Base-by-base conservation (phyloP, 2,797 vertebrate species). In the Melanotaenia nigrans region DNA sequence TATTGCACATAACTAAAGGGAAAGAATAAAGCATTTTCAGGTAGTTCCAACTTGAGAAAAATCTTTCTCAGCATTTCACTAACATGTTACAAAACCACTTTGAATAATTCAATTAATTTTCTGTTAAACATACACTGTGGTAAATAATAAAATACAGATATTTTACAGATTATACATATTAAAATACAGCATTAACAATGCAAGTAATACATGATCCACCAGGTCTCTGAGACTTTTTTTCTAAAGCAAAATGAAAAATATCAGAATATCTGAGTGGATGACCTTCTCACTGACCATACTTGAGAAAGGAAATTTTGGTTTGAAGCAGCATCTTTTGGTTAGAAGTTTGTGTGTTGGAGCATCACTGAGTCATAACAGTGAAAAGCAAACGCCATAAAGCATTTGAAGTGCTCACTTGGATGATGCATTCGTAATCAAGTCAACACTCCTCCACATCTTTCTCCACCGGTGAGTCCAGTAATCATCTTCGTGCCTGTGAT, bases 401-500 rank as follows among this genome's bases (percentile, higher is more conserved):
- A 68, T 75, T 65, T 66, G 81, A 55, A 63, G 7, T 51, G 57
- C 73, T 80, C 36, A 66, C 78, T 71, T 62, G 58, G 64, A 78
- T 73, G 73, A 73, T 65, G 65, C 14, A 1, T 64, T 42, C 53
- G 58, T 38, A 71, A 40, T 45, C 47, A 5, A 38, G 45, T 53
- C 60, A 4, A 32, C 61, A 54, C 24, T 60, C 65, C 24, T 60
- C 65, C 40, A 28, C 18, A 12, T 63, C 18, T 71, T 71, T 62
- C 74, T 67, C 71, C 73, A 54, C 6, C 10, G 30, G 55, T 42
- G 56, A 65, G 49, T 30, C 77, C 64, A 69, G 45, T 72, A 65
- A 78, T 84, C 38, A 42, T 71, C 65, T 49, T 55, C 3, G n/a
- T 73, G 71, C 24, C 53, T 78, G 70, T 77, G 78, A 84, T 85